These are phyloP conservation scores for Sphinx pinastri DNA, from an alignment of 2,888 invertebrate genomes.

Conservation along the genomic window DNA sequence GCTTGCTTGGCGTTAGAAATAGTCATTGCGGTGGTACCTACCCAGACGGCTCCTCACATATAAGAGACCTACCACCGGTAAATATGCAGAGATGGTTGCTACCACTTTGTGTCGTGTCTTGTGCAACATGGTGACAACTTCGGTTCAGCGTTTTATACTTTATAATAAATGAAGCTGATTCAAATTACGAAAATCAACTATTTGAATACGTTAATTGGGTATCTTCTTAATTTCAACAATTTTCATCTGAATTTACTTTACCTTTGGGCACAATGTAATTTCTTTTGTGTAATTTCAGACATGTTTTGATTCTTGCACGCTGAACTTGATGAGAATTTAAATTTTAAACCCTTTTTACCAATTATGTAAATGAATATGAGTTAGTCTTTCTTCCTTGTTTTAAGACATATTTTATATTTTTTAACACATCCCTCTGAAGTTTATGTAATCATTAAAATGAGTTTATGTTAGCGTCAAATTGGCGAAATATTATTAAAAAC, in stretches of 20 bases:
- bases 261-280: slow-evolving; percentile 47
- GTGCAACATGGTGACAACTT: too few relatives aligned
- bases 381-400: slow-evolving; percentile 7
- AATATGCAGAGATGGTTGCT: too few relatives aligned
- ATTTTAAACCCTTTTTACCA: slow-evolving; percentile 50
- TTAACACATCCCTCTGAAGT: neutral
- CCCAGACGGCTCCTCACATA: too few relatives aligned
- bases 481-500: neutral
- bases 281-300: slow-evolving; percentile 48
- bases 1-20: too few relatives aligned
- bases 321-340: slow-evolving; percentile 55
- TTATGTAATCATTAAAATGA: neutral
- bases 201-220: neutral
- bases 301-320: slow-evolving; percentile 54
- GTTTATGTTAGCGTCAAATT: neutral
- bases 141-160: too few relatives aligned
- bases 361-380: slow-evolving; percentile 55
- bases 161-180: neutral
- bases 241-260: slow-evolving; percentile 46
- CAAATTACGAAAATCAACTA: neutral
- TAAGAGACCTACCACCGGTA: too few relatives aligned
- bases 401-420: slow-evolving; percentile 3
- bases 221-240: neutral
- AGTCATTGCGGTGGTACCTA: too few relatives aligned
- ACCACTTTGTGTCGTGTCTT: too few relatives aligned